Conservation (phyloP, 30 jellyfish, hydroid and myxozoan genomes). For the Aurelia coerulea region DNA sequence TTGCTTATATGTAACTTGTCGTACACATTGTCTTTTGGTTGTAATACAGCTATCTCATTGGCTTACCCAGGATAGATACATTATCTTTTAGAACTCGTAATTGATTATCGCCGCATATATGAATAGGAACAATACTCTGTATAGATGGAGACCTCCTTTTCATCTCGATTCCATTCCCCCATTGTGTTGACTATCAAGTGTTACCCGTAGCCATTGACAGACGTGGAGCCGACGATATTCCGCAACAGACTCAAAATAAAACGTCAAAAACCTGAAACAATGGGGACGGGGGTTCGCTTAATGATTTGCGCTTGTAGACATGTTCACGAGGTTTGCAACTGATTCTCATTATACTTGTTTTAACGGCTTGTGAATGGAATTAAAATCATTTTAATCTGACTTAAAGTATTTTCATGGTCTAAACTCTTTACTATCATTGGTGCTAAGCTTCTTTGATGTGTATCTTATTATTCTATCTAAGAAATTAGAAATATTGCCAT, state of each 20-base stretch:
- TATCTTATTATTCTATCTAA: too few relatives aligned
- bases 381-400: too few relatives aligned
- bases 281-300: background rate
- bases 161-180: slow-evolving; percentile 13
- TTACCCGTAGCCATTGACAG: slow-evolving; percentile 61
- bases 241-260: slow-evolving; percentile 37
- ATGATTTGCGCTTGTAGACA: background rate
- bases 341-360: too few relatives aligned
- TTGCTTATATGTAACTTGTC: too few relatives aligned
- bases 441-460: too few relatives aligned
- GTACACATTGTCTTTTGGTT: background rate
- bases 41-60: slow-evolving; percentile 50
- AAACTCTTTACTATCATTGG: too few relatives aligned
- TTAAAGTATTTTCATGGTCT: too few relatives aligned
- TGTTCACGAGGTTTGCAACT: too few relatives aligned
- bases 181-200: slow-evolving; percentile 55
- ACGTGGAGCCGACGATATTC: slow-evolving; percentile 42
- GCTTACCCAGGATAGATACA: slow-evolving; percentile 36
- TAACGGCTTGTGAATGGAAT: too few relatives aligned
- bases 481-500: too few relatives aligned
- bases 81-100: slow-evolving; percentile 14
- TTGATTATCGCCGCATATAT: slow-evolving; percentile 30
- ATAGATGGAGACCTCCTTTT: slow-evolving; percentile 50
- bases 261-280: background rate
- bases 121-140: slow-evolving; percentile 48